Base-by-base conservation (phyloP, 2,888 invertebrate genomes). In the Netelia inedita region DNA sequence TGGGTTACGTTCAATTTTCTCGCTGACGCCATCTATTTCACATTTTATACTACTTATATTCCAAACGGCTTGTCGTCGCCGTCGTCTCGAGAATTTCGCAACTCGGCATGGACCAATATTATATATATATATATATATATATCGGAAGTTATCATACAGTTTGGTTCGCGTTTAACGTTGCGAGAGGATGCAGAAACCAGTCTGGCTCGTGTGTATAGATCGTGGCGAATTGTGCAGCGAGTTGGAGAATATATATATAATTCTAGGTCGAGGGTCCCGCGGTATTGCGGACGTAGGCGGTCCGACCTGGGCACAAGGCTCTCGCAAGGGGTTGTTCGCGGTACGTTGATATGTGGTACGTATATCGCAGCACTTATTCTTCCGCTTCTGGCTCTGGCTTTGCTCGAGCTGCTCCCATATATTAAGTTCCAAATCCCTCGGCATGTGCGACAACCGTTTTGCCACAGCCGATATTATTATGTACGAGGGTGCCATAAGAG, bases 201-300 rank as follows among this genome's bases (percentile, higher is more conserved):
- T 46, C 46, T 14, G 46, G 46, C 46, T 14, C 3, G 46, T 46
- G 10, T 14, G 14, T 46, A 46, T 46, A 46, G 46, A 46, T 46
- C 14, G 46, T 46, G 46, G 46, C 46, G 46, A 3, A 46, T 46
- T 14, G 46, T 46, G 11, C 14, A 46, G 46, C 3, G 19, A n/a
- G 19, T 35, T 28, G 57, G 14, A 14, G 59, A 23, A 55, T 65
- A 74, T 72, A 73, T 66, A 80, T 35, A 35, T 35, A 35, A 35
- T 80, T 80, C 73, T 80, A 68, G 80, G 80, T 80, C 80, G 46
- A 80, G 80, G 68, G 68, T 68, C 73, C 43, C 59, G 35, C 65
- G 74, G 50, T 80, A 80, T 74, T 80, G 68, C 68, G 74, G 68
- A 74, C 68, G 68, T 74, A 80, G 74, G 74, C 68, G 74, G 43